Conservation (phyloP, 2,888 invertebrate species). For the Lampropteryx suffumata region DNA sequence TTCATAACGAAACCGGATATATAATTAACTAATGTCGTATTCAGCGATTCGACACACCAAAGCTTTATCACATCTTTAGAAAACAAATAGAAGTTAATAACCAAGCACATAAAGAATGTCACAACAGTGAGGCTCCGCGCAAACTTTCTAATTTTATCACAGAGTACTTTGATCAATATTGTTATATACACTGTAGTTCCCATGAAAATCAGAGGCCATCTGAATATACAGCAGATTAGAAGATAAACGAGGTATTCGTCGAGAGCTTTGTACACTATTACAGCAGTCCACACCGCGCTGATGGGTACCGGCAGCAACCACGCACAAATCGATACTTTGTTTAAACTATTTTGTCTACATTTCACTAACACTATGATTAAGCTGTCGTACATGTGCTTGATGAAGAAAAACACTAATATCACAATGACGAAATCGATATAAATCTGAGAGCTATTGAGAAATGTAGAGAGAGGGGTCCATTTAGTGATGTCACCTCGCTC, state of each 20-base stretch:
- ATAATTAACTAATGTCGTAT: constrained; percentile 52
- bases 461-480: constrained; percentile 26
- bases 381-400: constrained; percentile 74
- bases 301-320: constrained; percentile 65
- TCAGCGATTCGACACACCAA: constrained; percentile 55
- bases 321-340: constrained; percentile 55
- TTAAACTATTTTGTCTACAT: constrained; percentile 57
- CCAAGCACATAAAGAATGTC: constrained; percentile 67
- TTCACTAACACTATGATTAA: constrained; percentile 68
- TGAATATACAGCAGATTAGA: constrained; percentile 57
- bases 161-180: constrained; percentile 58
- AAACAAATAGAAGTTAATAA: constrained; percentile 66
- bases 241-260: constrained; percentile 53
- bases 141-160: constrained; percentile 64
- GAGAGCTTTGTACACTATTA: constrained; percentile 42
- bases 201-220: constrained; percentile 68
- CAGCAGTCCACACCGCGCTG: constrained; percentile 45
- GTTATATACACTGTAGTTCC: constrained; percentile 60
- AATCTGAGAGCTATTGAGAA: constrained; percentile 50
- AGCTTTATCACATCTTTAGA: constrained; percentile 62
- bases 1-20: constrained; percentile 62
- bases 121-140: constrained; percentile 64
- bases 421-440: constrained; percentile 70
- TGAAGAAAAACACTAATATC: constrained; percentile 65
- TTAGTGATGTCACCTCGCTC: constrained; percentile 36